phyloP scores from a whole-genome alignment of 2,113 vertebrate species.

The Rhodinocichla rosea region DNA sequence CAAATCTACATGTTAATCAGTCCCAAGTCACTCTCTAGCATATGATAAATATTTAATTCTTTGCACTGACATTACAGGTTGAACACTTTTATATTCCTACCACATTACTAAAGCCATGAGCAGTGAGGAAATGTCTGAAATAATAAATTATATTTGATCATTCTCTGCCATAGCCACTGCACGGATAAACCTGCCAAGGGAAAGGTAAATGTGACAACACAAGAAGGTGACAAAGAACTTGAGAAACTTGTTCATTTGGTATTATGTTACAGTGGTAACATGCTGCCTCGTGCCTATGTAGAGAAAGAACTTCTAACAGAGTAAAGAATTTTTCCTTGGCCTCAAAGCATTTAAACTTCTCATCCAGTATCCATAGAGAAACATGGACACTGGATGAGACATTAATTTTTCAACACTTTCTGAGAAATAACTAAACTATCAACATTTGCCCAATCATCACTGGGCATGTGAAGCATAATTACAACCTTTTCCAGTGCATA shows the following conservation, averaged over 20 bases:
- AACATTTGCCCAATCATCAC: not conserved
- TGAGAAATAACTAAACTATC: not conserved
- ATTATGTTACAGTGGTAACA: not conserved
- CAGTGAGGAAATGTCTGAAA: not conserved
- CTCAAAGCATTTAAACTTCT: not conserved
- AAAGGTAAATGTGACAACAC: not conserved
- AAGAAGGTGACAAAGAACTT: not conserved
- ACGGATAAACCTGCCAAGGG: not conserved
- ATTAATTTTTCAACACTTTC: not conserved
- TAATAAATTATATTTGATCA: not conserved
- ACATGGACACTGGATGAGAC: not conserved
- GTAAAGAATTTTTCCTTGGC: not conserved
- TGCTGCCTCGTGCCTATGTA: accelerated
- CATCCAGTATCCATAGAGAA: not conserved
- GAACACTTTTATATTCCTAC: not conserved
- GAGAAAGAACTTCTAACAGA: not conserved
- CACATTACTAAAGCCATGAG: not conserved
- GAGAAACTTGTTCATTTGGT: not conserved
- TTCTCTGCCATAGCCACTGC: not conserved
- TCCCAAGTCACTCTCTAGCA: not conserved
- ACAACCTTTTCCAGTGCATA: not conserved
- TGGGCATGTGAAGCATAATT: not conserved
- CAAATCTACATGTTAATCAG: not conserved
- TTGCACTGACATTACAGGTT: not conserved
- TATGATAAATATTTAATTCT: slow-evolving; percentile 37